Evolutionary conservation across 2,113 vertebrate genomes (phyloP), one percentile per base, ranked within the genome.

Genomic region (Macaca mulatta): DNA sequence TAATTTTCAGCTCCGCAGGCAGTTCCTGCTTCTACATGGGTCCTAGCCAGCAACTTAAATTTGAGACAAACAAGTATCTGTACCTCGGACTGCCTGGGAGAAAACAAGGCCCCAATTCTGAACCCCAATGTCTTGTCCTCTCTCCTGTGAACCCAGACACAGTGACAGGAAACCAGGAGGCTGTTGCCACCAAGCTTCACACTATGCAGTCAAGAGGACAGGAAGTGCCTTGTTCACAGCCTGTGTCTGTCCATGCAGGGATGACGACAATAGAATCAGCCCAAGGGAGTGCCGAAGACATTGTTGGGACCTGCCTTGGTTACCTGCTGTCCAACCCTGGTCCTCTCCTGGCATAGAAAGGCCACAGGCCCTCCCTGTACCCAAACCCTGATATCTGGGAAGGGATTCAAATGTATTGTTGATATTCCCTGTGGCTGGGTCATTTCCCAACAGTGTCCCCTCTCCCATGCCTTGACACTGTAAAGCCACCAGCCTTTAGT

Each of bases 221-320:
- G 77, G 93, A 83, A 92, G 90, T 90, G 94, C 89, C 77, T 89
- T 92, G 77, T 81, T 89, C 67, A 20, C 22, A 84, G 93, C 27
- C 8, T 50, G 48, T 2, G 27, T 90, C 88, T 87, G 80, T 50
- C 59, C 17, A 12, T 3, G 13, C 50, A 72, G 64, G 78, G 75
- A 55, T 6, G 14, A 32, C 6, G 12, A 79, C 72, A 83, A 78
- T 18, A 85, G 35, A 75, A 40, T 17, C n/a, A 14, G n/a, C 32
- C 72, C 25, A 20, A 57, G n/a, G 48, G 61, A 32, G 27, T 48
- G 92, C 25, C 35, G 9, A 5, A 92, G 38, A 67, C 12, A 16
- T 16, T 35, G 17, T 43, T 0, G 0, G 77, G 57, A 61, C 61
- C 84, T 67, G 40, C 50, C 70, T 52, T 23, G 11, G 25, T 32